Evolutionary conservation across 2,888 invertebrate genomes (phyloP), one percentile per base, ranked within the genome.

Genomic region (Theretra japonica): DNA sequence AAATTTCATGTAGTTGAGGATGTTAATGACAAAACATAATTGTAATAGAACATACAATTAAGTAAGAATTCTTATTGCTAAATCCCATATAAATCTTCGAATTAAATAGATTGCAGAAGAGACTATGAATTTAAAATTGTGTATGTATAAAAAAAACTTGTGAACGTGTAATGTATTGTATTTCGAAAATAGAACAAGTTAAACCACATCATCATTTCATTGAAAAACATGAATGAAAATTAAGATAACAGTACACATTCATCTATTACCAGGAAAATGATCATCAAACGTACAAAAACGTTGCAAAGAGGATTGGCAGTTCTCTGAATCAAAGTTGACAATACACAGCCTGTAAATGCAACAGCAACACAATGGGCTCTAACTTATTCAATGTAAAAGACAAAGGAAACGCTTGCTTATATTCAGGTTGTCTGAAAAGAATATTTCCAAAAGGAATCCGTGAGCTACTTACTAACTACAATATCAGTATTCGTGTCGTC

Each of bases 401-500:
- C 53, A 53, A 53, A n/a, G 53, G 53, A 53, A n/a, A 53, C 6
- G 17, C 7, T 53, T 53, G 53, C n/a, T n/a, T 41, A 53, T 53
- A n/a, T 53, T 53, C 53, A 53, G 53, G 53, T 58, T 25, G 56
- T 57, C n/a, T 41, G 23, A 41, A 41, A 23, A 4, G 15, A 33
- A 11, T 62, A 11, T 62, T 62, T 62, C n/a, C 19, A 25, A 21
- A 23, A 41, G 41, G 33, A 65, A 65, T 15, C 41, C 65, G 30
- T 60, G 53, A 53, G 30, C 23, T 41, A 21, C 41, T 41, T 65
- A 41, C 41, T 23, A 41, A 23, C 41, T 23, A 17, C 41, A 65
- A 17, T 65, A 65, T 65, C 65, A 48, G 48, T 65, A 65, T 65
- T 65, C 48, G 21, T 48, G 48, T 65, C 60, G 30, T 60, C 41